phyloP scores from a whole-genome alignment of 2,888 invertebrate species.

The Eledona agricola region DNA sequence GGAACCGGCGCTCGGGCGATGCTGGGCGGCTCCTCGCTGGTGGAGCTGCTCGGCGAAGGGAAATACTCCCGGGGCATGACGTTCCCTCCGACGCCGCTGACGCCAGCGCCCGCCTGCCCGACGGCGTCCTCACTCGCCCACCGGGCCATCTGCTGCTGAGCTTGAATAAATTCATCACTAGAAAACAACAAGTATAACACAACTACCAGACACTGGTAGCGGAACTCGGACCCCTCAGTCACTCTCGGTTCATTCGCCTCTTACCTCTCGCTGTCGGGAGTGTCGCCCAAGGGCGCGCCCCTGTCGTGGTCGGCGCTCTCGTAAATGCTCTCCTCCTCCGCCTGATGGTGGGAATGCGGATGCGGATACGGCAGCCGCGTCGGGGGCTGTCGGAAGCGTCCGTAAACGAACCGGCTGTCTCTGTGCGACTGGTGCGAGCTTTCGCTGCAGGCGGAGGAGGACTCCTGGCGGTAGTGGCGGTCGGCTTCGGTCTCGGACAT shows the following conservation, averaged over 20 bases:
- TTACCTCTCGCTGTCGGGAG: constrained; percentile 90
- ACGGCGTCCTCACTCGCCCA: constrained; percentile 88
- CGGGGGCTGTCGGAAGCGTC: constrained; percentile 68
- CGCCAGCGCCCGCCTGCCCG: constrained; percentile 61
- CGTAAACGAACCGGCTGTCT: constrained; percentile 77
- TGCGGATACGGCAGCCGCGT: constrained; percentile 56
- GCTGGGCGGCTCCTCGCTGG: constrained; percentile 66
- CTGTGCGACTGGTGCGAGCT: constrained; percentile 80
- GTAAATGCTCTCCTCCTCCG: constrained; percentile 86
- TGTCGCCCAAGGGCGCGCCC: constrained; percentile 75
- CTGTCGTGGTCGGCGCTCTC: constrained; percentile 83
- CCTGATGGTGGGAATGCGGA: constrained; percentile 64
- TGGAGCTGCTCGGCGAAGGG: constrained; percentile 67
- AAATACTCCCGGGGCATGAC: constrained; percentile 67
- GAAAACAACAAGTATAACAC: constrained; percentile 85
- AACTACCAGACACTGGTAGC: constrained; percentile 64
- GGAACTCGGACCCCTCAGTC: constrained; percentile 23
- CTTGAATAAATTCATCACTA: constrained; percentile 98
- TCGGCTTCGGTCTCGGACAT: constrained; percentile 91
- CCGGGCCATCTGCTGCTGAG: constrained; percentile 95
- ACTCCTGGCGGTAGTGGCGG: constrained; percentile 76
- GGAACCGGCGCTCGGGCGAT: constrained; percentile 65
- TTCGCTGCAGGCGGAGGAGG: constrained; percentile 76
- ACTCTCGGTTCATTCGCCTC: constrained; percentile 47
- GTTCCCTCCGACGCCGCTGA: constrained; percentile 61